Conservation (phyloP, 2,797 vertebrate species). For the Falco rusticolus region DNA sequence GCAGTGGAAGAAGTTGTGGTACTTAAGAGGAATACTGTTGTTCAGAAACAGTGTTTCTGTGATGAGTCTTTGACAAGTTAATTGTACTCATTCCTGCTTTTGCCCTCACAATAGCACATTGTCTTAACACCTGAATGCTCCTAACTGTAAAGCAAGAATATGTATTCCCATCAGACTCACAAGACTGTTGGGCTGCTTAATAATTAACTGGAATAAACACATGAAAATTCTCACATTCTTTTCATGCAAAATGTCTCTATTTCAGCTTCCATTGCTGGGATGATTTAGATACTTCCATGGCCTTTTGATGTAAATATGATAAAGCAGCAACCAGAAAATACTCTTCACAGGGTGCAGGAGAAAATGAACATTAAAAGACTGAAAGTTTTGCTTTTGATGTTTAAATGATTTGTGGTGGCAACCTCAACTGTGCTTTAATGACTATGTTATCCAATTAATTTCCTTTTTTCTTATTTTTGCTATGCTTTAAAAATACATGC, state of each 20-base stretch:
- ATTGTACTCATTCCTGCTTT: neutral
- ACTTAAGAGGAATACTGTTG: neutral
- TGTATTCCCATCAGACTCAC: neutral
- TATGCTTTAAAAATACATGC: neutral
- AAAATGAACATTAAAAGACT: neutral
- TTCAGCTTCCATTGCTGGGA: neutral
- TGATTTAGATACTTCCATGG: neutral
- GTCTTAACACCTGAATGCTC: neutral
- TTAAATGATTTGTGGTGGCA: neutral
- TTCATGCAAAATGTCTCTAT: neutral
- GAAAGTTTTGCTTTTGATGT: constrained; percentile 16
- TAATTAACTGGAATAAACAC: neutral
- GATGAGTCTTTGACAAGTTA: neutral
- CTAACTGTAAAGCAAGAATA: neutral
- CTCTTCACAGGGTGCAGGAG: neutral
- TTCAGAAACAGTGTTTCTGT: neutral
- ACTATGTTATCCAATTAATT: constrained; percentile 32
- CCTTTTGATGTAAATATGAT: neutral
- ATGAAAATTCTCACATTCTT: neutral
- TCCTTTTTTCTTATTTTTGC: neutral
- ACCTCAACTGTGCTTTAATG: neutral
- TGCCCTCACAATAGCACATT: neutral
- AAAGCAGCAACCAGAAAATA: neutral
- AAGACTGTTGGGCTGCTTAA: neutral
- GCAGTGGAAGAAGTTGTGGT: neutral